Base-by-base conservation (phyloP, 2,113 vertebrate species). In the Collichthys lucidus region DNA sequence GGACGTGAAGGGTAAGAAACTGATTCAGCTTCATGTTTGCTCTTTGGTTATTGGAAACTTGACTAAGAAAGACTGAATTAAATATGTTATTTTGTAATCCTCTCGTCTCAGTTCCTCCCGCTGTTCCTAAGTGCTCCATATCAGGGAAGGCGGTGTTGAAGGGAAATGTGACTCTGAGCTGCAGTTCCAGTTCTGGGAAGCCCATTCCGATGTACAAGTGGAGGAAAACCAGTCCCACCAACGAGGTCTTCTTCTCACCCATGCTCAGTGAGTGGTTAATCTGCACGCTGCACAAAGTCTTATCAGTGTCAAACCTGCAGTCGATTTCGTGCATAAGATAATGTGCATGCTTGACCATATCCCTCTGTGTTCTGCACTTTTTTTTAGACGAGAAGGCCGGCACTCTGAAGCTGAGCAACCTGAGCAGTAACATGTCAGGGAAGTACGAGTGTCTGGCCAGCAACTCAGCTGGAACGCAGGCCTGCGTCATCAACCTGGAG, bases 101-200 rank as follows among this genome's bases (percentile, higher is more conserved):
- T 46, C 29, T 62, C 2, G 3, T 52, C 40, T 1, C 92, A 98
- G 98, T 98, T 64, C 97, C 96, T 0, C 98, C 98, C 1, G 92
- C 95, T 0, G 0, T 88, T 16, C 97, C 97, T 0, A 74, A 88
- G 70, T 99, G 98, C 83, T 91, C 20, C 0, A 56, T 97, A 14
- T 89, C 87, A 0, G 97, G 96, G 4, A 92, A 42, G 56, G 92
- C 97, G 0, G 24, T 88, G 10, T 75, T 95, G 77, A 97, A 96
- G 22, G 90, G 93, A 63, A 98, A 98, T 1, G 91, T 98, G 65
- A 98, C 97, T 19, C 47, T 98, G 91, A 96, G 49, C 88, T 99
- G 97, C 86, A 44, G 19, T 40, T 97, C 97, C 22, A 67, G 72
- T 5, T 84, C 93, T 71, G 97, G 97, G 68, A 97, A 97, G 26